These are phyloP conservation scores for Meloidogyne hapla DNA, from an alignment of 1,140 invertebrate genomes.

Conservation along the genomic window DNA sequence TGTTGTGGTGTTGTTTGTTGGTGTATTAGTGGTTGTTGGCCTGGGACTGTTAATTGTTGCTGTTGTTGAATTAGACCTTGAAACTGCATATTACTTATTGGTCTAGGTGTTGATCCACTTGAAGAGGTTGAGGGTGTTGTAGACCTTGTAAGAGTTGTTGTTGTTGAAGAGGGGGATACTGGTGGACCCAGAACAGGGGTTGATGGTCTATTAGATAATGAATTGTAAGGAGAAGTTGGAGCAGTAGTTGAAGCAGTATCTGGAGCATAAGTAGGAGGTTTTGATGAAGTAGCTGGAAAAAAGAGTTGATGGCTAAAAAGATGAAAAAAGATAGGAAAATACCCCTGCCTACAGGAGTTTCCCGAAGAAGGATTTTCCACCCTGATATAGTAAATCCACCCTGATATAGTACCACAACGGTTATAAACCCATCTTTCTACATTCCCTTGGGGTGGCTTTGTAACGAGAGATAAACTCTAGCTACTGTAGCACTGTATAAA, in stretches of 20 bases:
- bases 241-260: background rate
- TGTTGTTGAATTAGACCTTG: background rate
- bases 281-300: background rate
- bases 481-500: no score
- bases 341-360: no score
- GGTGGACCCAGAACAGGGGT: background rate
- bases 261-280: background rate
- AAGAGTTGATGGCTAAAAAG: no score
- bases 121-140: background rate
- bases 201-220: background rate
- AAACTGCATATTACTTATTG: background rate
- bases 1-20: background rate
- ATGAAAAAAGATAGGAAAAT: no score
- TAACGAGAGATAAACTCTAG: background rate
- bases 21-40: background rate
- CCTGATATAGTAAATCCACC: no score
- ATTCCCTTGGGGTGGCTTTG: background rate
- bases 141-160: background rate
- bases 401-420: no score
- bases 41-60: slow-evolving; percentile 1
- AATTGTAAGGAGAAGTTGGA: background rate
- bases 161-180: background rate
- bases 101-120: background rate
- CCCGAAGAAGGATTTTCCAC: no score
- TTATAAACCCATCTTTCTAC: no score